Evolutionary conservation across 2,113 vertebrate genomes (phyloP), one percentile per base, ranked within the genome.

Genomic region (Diglossa brunneiventris): DNA sequence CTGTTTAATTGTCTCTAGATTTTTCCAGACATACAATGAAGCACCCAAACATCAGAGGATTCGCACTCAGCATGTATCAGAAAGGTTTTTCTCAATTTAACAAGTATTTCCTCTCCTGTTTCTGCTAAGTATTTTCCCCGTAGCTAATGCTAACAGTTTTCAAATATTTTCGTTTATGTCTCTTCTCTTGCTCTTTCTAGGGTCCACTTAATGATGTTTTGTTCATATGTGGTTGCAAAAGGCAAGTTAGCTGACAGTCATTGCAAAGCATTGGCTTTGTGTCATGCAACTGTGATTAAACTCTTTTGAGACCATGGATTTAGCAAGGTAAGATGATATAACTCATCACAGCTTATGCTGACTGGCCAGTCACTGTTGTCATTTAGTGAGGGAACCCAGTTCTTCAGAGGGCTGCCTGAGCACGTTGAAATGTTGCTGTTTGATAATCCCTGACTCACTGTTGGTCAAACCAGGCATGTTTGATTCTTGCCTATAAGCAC

Each of bases 231-330:
- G 16, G 4, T 44, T 79, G 19, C 35, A 84, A 62, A 90, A 64
- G 14, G 35, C 64, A 70, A 80, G 64, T 77, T 80, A 81, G 21
- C 35, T 74, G 63, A 44, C 33, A 92, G 76, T 59, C 64, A 70
- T 59, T 89, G 52, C 68, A 44, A 70, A 91, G 31, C 47, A 81
- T 78, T 89, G 69, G 41, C 58, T 94, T 93, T 88, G 41, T 81
- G 88, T 83, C 76, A 84, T 72, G 61, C 61, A 63, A 9, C 55
- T 80, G 61, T 49, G 90, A 92, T 94, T 94, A 85, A 93, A 90
- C 59, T 77, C 78, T 93, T 87, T 63, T 44, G 61, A 88, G 66
- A 73, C 73, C 26, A 27, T 24, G 76, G 64, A 68, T 81, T 95
- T 92, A 78, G 64, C 58, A 75, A 94, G 63, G 35, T 74, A 62